Base-by-base conservation (phyloP, 1,140 invertebrate species). In the Drosophila aff. region DNA sequence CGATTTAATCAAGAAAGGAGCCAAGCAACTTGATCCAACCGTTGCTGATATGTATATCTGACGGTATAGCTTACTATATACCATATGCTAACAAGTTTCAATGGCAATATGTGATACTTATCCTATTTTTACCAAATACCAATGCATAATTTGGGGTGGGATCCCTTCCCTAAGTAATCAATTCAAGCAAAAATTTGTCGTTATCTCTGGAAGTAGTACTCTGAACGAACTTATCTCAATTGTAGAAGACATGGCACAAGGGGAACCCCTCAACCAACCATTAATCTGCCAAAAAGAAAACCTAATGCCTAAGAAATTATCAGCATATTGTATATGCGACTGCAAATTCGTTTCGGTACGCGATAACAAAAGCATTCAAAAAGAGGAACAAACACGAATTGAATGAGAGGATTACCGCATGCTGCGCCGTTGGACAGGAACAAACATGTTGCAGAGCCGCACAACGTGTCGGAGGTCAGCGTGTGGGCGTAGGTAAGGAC, bases 371-470 rank as follows among this genome's bases (percentile, higher is more conserved):
- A 26, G n/a, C 2, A 28, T 26, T 49, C 23, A 49, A 49, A 49
- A 49, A 28, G 47, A 49, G 47, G 23, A 49, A 69, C 82, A 79
- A 86, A 86, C 79, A 78, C 55, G 43, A 65, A 87, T 87, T 87
- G 83, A 87, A 87, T 82, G 79, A 82, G 33, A 15, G 53, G 36
- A 10, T 23, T 23, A 38, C 36, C 36, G 33, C 53, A 57, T 57
- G 53, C 36, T 57, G 53, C 9, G 53, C 21, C 15, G 9, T 2
- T 11, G 36, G 36, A 57, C 83, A 89, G 73, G 85, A 46, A 79
- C 62, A 89, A 85, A 79, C 85, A 90, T 63, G 84, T 44, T 60
- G 68, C 44, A 76, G 78, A 76, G 72, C 47, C 59, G 47, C 75
- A 64, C 78, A 67, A 69, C 46, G 46, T 21, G 44, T 52, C 57